Conservation (phyloP, 92 coral and sea anemone genomes). For the Actinostola sp. region DNA sequence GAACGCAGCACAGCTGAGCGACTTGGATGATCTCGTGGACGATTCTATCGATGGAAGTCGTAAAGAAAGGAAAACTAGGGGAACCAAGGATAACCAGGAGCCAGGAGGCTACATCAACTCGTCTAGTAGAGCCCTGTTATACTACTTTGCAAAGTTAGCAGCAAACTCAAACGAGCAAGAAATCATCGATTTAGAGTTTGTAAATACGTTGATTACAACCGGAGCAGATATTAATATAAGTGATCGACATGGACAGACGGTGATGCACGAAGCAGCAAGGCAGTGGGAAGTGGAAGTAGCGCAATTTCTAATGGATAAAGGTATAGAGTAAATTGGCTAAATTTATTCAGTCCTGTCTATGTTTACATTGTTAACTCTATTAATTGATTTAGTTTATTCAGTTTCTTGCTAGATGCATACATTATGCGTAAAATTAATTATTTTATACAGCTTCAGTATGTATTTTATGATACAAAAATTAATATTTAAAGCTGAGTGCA, state of each 20-base stretch:
- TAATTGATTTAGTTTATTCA: no score
- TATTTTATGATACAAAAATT: no score
- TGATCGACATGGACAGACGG: constrained; percentile 94
- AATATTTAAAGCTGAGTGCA: no score
- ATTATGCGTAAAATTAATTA: no score
- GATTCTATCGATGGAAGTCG: constrained; percentile 29
- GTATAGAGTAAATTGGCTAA: constrained; percentile 29
- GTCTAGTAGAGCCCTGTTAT: constrained; percentile 86
- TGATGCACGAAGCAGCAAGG: constrained; percentile 90
- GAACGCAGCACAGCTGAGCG: constrained; percentile 87
- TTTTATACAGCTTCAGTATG: no score
- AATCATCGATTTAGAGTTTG: constrained; percentile 89
- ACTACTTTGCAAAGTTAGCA: constrained; percentile 90
- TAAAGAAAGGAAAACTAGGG: constrained; percentile 35
- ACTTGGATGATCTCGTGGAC: constrained; percentile 81
- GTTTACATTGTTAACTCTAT: no score
- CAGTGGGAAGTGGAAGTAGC: constrained; percentile 95
- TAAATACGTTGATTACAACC: constrained; percentile 72
- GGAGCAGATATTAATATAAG: constrained; percentile 84
- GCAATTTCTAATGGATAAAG: constrained; percentile 79
- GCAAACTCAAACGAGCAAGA: constrained; percentile 78
- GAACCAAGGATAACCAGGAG: constrained; percentile 42
- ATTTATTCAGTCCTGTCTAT: no score
- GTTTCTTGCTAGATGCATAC: no score
- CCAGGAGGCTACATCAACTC: constrained; percentile 81